Evolutionary conservation across 2,888 invertebrate species (phyloP), one percentile per base, ranked within the genome.

Genomic region (Lordiphosa andalusiaca): DNA sequence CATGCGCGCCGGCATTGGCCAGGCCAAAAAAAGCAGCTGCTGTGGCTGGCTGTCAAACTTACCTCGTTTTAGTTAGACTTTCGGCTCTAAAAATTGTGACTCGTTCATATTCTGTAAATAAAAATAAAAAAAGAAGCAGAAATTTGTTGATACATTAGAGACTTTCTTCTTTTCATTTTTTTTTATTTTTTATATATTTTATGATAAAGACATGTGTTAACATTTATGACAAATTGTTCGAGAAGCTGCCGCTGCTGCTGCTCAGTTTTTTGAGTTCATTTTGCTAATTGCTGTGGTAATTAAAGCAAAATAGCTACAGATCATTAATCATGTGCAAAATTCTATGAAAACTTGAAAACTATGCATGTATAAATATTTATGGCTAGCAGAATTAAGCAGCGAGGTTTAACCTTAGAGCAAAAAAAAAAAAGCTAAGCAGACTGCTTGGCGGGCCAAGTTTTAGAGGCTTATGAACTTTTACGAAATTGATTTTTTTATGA

Each of bases 251-350:
- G 36, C 12, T 7, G 25, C 30, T 12, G 36, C 12, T 30, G 30
- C 30, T 30, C 36, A 16, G 44, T 55, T 64, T 46, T 66, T 73
- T 66, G 46, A 77, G 67, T 44, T 44, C 33, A 33, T 33, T 44
- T 78, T 63, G 80, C 85, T 76, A 84, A 76, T 76, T 84, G 76
- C 80, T 64, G 68, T 54, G 60, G 76, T 85, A 78, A 76, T 76
- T 76, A 76, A 80, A 84, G 83, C 78, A 73, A 58, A 56, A 57
- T 67, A 67, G 64, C 44, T 49, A 44, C 58, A 61, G 67, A 51
- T 84, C 75, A 84, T 76, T 84, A 76, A 75, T 75, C 84, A 75
- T 58, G 57, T 56, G 53, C 53, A 12, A 70, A 77, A 62, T 30
- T 30, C 30, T 30, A 30, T 30, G 30, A 30, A 30, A 30, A 25